Conservation (phyloP, 92 coral and sea anemone species). For the Phenganax stokvisi region DNA sequence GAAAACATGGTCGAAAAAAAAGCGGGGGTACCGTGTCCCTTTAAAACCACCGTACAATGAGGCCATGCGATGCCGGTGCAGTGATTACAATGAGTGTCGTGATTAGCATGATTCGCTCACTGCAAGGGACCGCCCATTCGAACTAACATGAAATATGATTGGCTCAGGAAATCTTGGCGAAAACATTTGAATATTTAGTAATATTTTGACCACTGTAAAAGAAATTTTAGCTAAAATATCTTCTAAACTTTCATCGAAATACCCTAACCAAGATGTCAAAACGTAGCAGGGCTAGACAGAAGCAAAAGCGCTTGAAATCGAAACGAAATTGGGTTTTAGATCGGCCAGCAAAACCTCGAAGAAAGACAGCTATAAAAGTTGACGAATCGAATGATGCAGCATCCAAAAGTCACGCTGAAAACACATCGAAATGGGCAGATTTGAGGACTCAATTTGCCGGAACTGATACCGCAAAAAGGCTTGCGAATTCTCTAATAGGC, state of each 20-base stretch:
- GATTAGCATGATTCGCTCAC: conserved; percentile 5
- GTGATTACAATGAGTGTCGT: too few species aligned
- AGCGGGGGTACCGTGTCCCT: too few species aligned
- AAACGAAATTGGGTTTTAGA: conserved; percentile 28
- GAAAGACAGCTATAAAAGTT: not conserved
- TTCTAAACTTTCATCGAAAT: not conserved
- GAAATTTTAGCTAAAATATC: not conserved
- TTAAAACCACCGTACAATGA: too few species aligned
- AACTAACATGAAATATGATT: not conserved
- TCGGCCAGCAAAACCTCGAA: conserved; percentile 17
- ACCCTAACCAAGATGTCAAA: conserved; percentile 3
- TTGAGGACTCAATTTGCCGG: not conserved
- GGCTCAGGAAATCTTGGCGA: not conserved
- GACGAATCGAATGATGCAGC: not conserved
- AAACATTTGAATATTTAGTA: not conserved
- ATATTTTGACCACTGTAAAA: not conserved
- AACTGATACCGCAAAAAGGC: conserved; percentile 7
- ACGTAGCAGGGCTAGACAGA: conserved; percentile 8
- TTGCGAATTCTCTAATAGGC: conserved; percentile 1
- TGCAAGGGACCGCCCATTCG: conserved; percentile 5
- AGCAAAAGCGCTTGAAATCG: conserved; percentile 5
- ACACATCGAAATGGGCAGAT: not conserved
- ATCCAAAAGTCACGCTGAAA: not conserved
- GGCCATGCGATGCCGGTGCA: too few species aligned
- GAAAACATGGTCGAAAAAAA: too few species aligned